Evolutionary conservation across 2,113 vertebrate species (phyloP), one percentile per base, ranked within the genome.

Genomic region (Sprattus sprattus): DNA sequence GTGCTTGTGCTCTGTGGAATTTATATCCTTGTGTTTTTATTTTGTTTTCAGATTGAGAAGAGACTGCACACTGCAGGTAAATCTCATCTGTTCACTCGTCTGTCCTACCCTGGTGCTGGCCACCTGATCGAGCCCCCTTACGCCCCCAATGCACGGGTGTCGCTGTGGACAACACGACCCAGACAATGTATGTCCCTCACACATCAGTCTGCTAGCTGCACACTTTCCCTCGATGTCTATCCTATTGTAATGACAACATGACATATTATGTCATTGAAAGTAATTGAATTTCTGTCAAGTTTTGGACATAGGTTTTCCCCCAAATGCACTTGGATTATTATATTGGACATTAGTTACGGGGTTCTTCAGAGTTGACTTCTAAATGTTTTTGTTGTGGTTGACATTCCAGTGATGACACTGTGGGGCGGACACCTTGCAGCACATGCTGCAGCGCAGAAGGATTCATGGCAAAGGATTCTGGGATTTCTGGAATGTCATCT

Each of bases 121-220:
- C 95, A 96, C 89, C 90, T 96, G 81, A 94, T 96, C 3, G 94
- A 95, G 60, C 91, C 93, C 0, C 95, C 94, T 0, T 94, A 93
- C 84, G 3, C 91, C 2, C 93, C 93, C 7, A 86, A 90, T 50
- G 2, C 81, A 85, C 90, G 88, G 71, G 0, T 0, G 0, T 92
- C 90, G 0, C 10, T 91, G 67, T 94, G 89, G 91, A 57, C 45
- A 1, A 3, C 86, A 22, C 89, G 90, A 89, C 93, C 92, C 46
- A n/a, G 28, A 0, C 91, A 91, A 91, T 0, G 93, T 94, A 83
- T 28, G 85, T 71, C 4, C 28, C 13, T 10, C 10, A 28, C 64
- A 78, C 64, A 32, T 47, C n/a, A 39, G 32, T 81, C 75, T 80
- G 25, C 44, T 80, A 39, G 3, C 13, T 6, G 10, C 25, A 39